Conservation (phyloP, 2,113 vertebrate genomes). For the Ascaphus truei region DNA sequence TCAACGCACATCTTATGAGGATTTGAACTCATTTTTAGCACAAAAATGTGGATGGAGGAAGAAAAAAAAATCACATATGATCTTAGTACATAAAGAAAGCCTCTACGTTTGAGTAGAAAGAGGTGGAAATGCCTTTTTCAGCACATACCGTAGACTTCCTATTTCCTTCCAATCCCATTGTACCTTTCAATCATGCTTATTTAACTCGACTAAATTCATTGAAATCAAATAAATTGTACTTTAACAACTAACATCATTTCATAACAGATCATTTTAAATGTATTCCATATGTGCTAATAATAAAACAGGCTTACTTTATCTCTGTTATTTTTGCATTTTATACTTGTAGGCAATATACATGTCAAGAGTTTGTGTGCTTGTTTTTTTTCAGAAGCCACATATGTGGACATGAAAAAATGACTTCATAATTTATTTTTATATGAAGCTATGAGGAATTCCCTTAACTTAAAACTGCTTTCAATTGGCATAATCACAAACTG, state of each 20-base stretch:
- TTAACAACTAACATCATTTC: constrained; percentile 17
- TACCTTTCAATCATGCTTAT: constrained; percentile 16
- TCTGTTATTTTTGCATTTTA: constrained; percentile 1
- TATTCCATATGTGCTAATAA: constrained; percentile 15
- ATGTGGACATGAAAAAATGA: constrained; percentile 43
- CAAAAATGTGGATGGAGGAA: too few relatives aligned
- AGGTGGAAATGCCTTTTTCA: not conserved
- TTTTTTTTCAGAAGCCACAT: constrained; percentile 39
- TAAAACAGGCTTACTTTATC: constrained; percentile 6
- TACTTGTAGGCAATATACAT: not conserved
- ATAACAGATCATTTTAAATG: constrained; percentile 21
- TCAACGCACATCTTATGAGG: too few relatives aligned
- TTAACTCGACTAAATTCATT: not conserved
- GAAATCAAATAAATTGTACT: not conserved
- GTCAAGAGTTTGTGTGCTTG: not conserved
- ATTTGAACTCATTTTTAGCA: too few relatives aligned
- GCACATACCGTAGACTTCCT: not conserved
- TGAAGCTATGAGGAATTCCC: constrained; percentile 43
- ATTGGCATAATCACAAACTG: constrained; percentile 34
- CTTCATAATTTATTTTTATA: constrained; percentile 34
- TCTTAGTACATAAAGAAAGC: too few relatives aligned
- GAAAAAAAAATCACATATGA: too few relatives aligned
- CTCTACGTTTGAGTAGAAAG: too few relatives aligned
- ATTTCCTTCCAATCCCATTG: not conserved
- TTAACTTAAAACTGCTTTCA: constrained; percentile 41